Conservation (phyloP, 2,797 vertebrate species). For the Sciurus carolinensis region DNA sequence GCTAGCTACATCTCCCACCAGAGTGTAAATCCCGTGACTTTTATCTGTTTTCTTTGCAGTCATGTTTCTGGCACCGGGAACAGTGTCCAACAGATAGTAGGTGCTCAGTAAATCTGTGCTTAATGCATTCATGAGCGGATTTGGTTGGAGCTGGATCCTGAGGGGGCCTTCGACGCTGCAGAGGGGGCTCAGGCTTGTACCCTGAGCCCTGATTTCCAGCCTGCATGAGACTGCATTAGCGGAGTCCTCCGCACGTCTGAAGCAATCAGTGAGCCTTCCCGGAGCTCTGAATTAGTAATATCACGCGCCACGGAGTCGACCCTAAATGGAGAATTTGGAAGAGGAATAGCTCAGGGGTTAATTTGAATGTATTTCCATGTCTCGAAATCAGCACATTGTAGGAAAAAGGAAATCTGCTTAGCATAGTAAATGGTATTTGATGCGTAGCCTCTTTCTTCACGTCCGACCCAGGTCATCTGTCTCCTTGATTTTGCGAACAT, state of each 20-base stretch:
- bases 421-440: constrained; percentile 50
- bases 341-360: constrained; percentile 61
- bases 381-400: constrained; percentile 57
- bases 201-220: background rate
- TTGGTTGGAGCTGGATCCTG: background rate
- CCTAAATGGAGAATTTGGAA: constrained; percentile 57
- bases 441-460: background rate
- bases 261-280: background rate
- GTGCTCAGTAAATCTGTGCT: background rate
- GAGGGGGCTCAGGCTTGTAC: background rate
- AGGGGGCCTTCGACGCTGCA: background rate
- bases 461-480: background rate
- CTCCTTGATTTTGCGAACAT: constrained; percentile 70
- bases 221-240: fast-evolving
- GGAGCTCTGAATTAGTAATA: constrained; percentile 32
- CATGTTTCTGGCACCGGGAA: background rate
- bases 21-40: background rate
- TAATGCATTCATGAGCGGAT: background rate
- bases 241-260: background rate
- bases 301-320: background rate
- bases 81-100: background rate
- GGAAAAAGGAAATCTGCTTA: constrained; percentile 24
- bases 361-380: constrained; percentile 71
- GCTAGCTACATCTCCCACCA: background rate
- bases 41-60: background rate